Evolutionary conservation across 2,113 vertebrate genomes (phyloP).

Genomic region (Oryzias curvinotus): DNA sequence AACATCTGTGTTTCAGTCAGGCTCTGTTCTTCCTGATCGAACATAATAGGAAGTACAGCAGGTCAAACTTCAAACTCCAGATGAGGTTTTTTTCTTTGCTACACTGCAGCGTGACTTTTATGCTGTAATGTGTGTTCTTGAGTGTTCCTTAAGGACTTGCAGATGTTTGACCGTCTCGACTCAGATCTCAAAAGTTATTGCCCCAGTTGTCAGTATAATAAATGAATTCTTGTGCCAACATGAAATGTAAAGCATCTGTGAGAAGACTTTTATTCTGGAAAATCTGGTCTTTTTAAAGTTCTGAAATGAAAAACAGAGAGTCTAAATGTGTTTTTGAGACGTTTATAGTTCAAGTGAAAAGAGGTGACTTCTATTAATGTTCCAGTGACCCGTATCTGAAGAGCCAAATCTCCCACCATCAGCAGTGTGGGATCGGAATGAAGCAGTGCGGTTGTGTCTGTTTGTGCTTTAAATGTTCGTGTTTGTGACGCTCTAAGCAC

Average conservation of each 20-base stretch:
- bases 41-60: no score
- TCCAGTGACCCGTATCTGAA: conserved; percentile 50
- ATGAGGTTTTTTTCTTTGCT: background rate
- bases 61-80: no score
- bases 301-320: conserved; percentile 54
- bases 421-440: conserved; percentile 23
- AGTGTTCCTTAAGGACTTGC: conserved; percentile 4
- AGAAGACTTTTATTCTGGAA: background rate
- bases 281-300: background rate
- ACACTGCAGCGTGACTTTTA: background rate
- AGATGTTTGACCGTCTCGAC: conserved; percentile 7
- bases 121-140: background rate
- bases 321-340: conserved; percentile 9
- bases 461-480: conserved; percentile 3
- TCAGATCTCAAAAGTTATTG: conserved; percentile 21
- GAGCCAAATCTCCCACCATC: conserved; percentile 37
- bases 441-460: conserved; percentile 7
- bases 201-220: conserved; percentile 16
- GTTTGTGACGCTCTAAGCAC: conserved; percentile 17
- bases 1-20: no score
- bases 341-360: conserved; percentile 49
- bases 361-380: conserved; percentile 64
- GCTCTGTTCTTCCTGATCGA: no score
- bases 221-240: background rate
- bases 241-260: conserved; percentile 29